Base-by-base conservation (phyloP, 2,113 vertebrate genomes). In the Atractosteus spatula region DNA sequence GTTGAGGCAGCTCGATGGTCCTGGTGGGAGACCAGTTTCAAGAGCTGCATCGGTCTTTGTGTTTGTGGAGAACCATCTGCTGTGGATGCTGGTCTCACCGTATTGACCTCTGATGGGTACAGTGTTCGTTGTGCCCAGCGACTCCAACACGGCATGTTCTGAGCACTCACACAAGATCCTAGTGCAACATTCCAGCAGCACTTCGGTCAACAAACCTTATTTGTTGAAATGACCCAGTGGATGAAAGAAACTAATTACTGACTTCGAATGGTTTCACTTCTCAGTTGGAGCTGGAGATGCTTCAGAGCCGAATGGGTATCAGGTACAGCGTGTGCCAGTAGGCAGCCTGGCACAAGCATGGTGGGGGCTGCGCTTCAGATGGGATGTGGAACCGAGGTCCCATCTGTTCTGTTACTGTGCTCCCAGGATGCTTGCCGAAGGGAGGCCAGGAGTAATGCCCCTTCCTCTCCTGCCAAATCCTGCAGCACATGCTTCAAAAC, bases 381-480 rank as follows among this genome's bases (percentile, higher is more conserved):
- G 63, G 4, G 62, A 17, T n/a, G 62, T 17, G 42, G 63, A 43
- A 66, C 43, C 66, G n/a, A 13, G 66, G 44, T 17, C 66, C 66
- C 66, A 67, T 67, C 66, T 67, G 66, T 54, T 67, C 66, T 44
- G 3, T 44, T 44, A 44, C 66, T 8, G 66, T 44, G 13, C 8
- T 44, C 44, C 66, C 66, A n/a, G 63, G 63, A 66, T 43, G 3
- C 41, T 43, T 66, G 13, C 42, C 41, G n/a, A 67, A 67, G 8
- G 14, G 17, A 67, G 44, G 44, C 45, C n/a, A 67, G 66, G n/a
- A 67, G 66, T 44, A 45, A 54, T 54, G 66, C 66, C 66, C 66
- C 66, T 16, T 45, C 14, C 44, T 45, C 4, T n/a, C 12, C 43
- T 44, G 66, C 66, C 66, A 67, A 67, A 67, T 54, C 66, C 47